phyloP scores from a whole-genome alignment of 2,797 vertebrate genomes.

The Ambastaia sidthimunki region DNA sequence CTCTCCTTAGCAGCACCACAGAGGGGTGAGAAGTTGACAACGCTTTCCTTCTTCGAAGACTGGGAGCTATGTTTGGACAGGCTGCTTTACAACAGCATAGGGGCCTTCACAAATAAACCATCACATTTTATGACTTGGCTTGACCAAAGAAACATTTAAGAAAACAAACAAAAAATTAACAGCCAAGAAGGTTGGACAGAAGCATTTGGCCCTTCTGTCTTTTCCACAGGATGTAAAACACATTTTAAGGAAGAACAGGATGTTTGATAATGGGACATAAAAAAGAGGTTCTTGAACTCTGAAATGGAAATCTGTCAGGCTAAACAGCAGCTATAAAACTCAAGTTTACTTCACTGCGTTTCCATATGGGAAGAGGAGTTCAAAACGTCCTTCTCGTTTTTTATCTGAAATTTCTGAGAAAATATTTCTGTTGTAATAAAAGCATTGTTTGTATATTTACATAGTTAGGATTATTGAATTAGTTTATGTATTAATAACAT shows the following conservation, averaged over 20 bases:
- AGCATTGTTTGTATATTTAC: neutral
- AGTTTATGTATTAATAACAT: neutral
- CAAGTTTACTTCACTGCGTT: neutral
- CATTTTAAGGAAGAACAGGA: constrained; percentile 25
- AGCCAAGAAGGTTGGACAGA: constrained; percentile 37
- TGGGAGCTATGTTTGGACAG: constrained; percentile 53
- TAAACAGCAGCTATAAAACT: constrained; percentile 4
- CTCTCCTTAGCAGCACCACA: constrained; percentile 48
- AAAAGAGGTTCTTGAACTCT: constrained; percentile 18
- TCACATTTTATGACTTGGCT: constrained; percentile 53
- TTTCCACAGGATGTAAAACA: constrained; percentile 38
- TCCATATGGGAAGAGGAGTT: neutral
- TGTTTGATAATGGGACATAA: constrained; percentile 13
- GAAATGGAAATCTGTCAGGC: constrained; percentile 12
- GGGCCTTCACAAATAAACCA: constrained; percentile 56
- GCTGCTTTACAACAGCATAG: constrained; percentile 53
- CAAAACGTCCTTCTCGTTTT: neutral
- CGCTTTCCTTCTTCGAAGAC: constrained; percentile 45
- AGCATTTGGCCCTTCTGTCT: constrained; percentile 24
- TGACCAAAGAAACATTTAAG: constrained; percentile 53
- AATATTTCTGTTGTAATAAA: neutral
- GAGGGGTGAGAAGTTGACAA: constrained; percentile 45
- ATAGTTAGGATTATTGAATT: neutral
- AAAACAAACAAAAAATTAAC: constrained; percentile 59
- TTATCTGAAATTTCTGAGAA: neutral